phyloP scores from a whole-genome alignment of 2,113 vertebrate species.

The Marmota flaviventris region DNA sequence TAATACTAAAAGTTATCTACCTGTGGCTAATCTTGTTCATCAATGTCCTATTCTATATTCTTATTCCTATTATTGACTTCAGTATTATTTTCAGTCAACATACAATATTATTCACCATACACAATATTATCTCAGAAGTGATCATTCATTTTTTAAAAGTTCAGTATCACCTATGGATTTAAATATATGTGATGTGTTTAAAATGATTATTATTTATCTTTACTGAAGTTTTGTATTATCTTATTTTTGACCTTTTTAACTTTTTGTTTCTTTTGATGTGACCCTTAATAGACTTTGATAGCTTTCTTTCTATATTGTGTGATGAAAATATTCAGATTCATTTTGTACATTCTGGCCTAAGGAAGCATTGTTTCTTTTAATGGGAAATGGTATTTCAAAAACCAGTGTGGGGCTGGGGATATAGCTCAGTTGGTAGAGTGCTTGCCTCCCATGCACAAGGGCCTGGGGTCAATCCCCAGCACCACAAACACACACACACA shows the following conservation, averaged over 20 bases:
- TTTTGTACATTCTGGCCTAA: background rate
- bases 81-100: background rate
- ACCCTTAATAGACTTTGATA: background rate
- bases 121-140: background rate
- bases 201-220: slow-evolving; percentile 4
- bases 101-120: background rate
- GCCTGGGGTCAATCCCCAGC: no score
- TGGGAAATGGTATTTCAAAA: background rate
- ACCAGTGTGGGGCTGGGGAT: background rate
- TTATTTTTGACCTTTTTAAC: background rate
- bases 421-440: no score
- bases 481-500: no score
- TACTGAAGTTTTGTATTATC: background rate
- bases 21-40: background rate
- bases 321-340: background rate
- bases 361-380: background rate
- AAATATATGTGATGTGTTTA: slow-evolving; percentile 9
- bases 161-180: background rate
- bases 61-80: background rate
- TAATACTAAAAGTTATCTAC: background rate
- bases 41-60: background rate
- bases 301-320: background rate
- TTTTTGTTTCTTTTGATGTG: slow-evolving; percentile 20
- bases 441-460: no score
- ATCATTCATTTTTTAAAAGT: background rate